Evolutionary conservation across 2,113 vertebrate species (phyloP).

Genomic region (Callopanchax toddi): DNA sequence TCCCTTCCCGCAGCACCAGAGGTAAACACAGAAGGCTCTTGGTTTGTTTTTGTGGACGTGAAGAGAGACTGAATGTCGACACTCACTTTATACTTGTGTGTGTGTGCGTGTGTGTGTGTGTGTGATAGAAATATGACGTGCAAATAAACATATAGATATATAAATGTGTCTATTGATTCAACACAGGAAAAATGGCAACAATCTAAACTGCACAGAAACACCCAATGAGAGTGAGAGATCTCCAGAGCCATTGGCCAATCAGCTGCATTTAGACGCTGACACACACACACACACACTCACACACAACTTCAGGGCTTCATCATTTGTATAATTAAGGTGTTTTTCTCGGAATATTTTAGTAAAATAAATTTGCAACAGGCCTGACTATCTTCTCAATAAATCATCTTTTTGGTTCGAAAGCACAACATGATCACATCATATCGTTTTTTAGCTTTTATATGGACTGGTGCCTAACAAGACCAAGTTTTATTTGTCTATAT

Average conservation of each 20-base stretch:
- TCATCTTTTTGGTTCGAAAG: conserved; percentile 13
- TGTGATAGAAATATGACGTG: background rate
- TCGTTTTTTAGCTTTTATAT: background rate
- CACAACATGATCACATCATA: background rate
- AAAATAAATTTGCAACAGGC: conserved; percentile 54
- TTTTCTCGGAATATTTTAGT: conserved; percentile 74
- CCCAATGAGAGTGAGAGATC: conserved; percentile 43
- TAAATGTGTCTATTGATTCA: background rate
- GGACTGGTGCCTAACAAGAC: background rate
- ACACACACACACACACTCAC: conserved; percentile 29
- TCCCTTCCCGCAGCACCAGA: conserved; percentile 42
- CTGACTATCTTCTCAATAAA: conserved; percentile 25
- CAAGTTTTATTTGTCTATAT: too few species aligned
- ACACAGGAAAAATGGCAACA: conserved; percentile 13
- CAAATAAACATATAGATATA: background rate
- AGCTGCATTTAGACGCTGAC: conserved; percentile 44
- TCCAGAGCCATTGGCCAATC: conserved; percentile 51
- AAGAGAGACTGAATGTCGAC: background rate
- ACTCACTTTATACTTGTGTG: background rate
- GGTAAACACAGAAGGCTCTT: conserved; percentile 43
- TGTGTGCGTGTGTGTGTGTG: too few species aligned
- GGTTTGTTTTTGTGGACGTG: conserved; percentile 9
- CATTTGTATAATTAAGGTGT: conserved; percentile 74
- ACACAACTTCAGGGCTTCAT: conserved; percentile 53
- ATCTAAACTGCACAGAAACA: conserved; percentile 52